Evolutionary conservation across 2,113 vertebrate genomes (phyloP), one percentile per base, ranked within the genome.

Genomic region (Vulpes ferrilata): DNA sequence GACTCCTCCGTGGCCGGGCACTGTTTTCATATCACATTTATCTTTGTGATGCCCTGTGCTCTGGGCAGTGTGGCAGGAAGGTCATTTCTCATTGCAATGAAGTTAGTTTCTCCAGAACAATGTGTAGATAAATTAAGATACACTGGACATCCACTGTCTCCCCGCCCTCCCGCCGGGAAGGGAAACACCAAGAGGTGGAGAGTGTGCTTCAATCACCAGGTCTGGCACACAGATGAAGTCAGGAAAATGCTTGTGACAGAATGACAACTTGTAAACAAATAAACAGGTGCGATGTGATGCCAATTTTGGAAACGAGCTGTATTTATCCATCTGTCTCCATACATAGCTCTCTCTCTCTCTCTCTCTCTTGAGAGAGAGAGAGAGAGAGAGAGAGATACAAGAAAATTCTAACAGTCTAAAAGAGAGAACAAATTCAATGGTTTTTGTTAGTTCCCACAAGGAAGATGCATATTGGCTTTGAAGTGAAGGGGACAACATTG

Each of bases 121-220:
- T 0, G 3, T 7, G 48, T 19, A 0, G 62, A 16, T 11, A 17
- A 38, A 38, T 7, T 23, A n/a, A 69, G 55, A 53, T 1, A 16
- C 11, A 0, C 22, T 1, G 11, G 62, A 3, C 2, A 7, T 9
- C 53, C 25, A 0, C 7, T 51, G 2, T 0, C 43, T 43, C 43
- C 43, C 30, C 27, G 6, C 20, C 69, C 32, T 4, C 19, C 25
- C 55, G 13, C 1, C n/a, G 0, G 32, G 53, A 19, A 22, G 1
- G 23, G 12, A 53, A 60, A 60, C 6, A 4, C 65, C 10, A 2
- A 3, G 51, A 38, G 25, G 67, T 3, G 30, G n/a, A 10, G 43
- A 0, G 0, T 9, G 8, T 57, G 85, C 12, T 19, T 43, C 71
- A 0, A 0, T 38, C 79, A 1, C 15, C 22, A 0, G 4, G 22